Evolutionary conservation across 2,888 invertebrate genomes (phyloP), one percentile per base, ranked within the genome.

Genomic region (Hydrotaea cyrtoneurina): DNA sequence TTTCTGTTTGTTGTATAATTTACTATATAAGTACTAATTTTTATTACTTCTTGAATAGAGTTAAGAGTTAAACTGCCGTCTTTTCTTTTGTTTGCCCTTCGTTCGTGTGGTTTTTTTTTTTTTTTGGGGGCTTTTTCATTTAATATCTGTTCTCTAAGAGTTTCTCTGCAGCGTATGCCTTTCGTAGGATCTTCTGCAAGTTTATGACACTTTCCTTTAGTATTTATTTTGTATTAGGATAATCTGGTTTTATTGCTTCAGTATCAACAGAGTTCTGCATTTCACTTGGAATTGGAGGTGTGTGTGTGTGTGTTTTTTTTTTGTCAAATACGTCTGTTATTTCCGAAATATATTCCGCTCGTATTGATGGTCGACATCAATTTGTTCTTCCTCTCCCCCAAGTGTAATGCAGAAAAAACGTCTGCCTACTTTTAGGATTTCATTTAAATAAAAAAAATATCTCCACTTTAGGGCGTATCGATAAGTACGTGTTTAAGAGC

Each of bases 1-100:
- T 82, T 31, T 31, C 31, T 74, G 53, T 53, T 87, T 85, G 83
- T 87, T 87, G 76, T 85, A 87, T 86, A 59, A 39, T 80, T 77
- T 66, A 46, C 64, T 72, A 72, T 78, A 69, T 31, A 73, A 73
- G 69, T 81, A 23, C 15, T 59, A 53, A 19, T 86, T 78, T 87
- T 77, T 55, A 31, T 72, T 55, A 46, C 26, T 36, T 50, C 19
- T 76, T 36, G 55, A 36, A 73, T 36, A 57, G 55, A 73, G 10
- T 82, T 17, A 74, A 64, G 73, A 64, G 76, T 59, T 66, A 66
- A 80, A 79, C 57, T 77, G 79, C 72, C 72, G 15, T 53, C 21
- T 75, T 78, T 15, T 76, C 2, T n/a, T n/a, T n/a, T 31, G 7
- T 7, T 31, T 31, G 3, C 3, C 31, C 31, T 31, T 31, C 31